phyloP scores from a whole-genome alignment of 2,888 invertebrate genomes.

The Xanthorhoe designata region DNA sequence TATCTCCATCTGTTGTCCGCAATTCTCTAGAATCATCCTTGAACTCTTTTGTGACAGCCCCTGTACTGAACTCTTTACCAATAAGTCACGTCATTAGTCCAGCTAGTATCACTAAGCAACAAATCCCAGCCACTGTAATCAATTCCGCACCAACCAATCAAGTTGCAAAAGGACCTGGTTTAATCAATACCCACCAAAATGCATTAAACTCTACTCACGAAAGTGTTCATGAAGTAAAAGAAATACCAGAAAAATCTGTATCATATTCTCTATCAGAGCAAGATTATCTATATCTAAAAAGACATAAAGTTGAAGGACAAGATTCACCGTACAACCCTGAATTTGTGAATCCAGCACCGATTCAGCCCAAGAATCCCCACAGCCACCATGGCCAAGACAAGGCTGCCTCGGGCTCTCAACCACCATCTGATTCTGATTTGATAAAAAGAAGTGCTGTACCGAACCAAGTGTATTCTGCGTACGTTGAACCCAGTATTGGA shows the following conservation, averaged over 20 bases:
- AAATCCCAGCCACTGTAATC: neutral
- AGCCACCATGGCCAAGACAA: slow-evolving; percentile 16
- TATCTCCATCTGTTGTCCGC: neutral
- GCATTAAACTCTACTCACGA: neutral
- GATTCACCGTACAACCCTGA: slow-evolving; percentile 37
- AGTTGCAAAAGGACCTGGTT: neutral
- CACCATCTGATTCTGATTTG: slow-evolving; percentile 11
- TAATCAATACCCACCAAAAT: slow-evolving; percentile 3
- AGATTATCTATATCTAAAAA: slow-evolving; percentile 51
- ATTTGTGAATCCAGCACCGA: slow-evolving; percentile 17
- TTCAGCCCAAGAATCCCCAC: slow-evolving; percentile 17
- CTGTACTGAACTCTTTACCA: slow-evolving; percentile 4
- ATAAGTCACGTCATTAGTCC: neutral
- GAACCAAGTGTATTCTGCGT: slow-evolving; percentile 11
- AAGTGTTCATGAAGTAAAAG: slow-evolving; percentile 1
- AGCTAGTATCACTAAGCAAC: neutral
- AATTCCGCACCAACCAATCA: slow-evolving; percentile 2
- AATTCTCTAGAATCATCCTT: neutral
- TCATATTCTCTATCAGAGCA: slow-evolving; percentile 51
- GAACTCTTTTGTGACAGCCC: neutral
- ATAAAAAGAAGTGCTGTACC: slow-evolving; percentile 24
- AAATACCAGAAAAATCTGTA: slow-evolving; percentile 44
- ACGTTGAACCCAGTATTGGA: slow-evolving; percentile 13
- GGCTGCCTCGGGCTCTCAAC: slow-evolving; percentile 2
- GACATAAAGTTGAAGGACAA: slow-evolving; percentile 41